A percentile compares a stretch with the other conserved stretches of the same genome.
Conservation (phyloP, 1,140 invertebrate species). For the Cydia fagiglandana region DNA sequence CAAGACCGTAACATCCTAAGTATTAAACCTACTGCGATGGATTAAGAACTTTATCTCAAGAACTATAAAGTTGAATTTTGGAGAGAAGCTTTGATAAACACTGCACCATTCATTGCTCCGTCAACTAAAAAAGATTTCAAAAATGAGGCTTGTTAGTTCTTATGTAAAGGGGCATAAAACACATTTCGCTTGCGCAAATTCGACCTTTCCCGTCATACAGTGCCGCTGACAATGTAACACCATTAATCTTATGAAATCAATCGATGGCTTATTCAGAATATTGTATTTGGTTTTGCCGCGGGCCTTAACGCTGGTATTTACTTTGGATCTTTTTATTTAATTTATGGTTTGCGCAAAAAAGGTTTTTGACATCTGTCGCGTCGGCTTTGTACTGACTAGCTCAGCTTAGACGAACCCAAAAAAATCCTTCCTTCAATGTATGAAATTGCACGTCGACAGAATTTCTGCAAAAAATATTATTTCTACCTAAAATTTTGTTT, state of each 20-base stretch:
- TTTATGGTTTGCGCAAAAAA: conserved; percentile 63
- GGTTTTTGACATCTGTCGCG: conserved; percentile 66
- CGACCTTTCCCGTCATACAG: conserved; percentile 66
- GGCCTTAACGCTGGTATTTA: conserved; percentile 71
- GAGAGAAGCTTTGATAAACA: conserved; percentile 33
- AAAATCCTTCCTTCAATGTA: not conserved
- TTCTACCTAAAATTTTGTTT: not conserved
- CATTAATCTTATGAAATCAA: conserved; percentile 79
- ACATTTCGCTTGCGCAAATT: conserved; percentile 62
- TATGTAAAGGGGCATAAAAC: conserved; percentile 58
- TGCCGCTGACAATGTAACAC: conserved; percentile 75
- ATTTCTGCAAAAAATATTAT: too few species aligned
- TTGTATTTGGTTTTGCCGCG: conserved; percentile 75
- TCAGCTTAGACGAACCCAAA: not conserved
- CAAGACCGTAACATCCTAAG: conserved; percentile 45
- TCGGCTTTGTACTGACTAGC: conserved; percentile 29
- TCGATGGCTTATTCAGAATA: conserved; percentile 79
- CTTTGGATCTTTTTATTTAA: conserved; percentile 74
- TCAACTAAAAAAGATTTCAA: conserved; percentile 66
- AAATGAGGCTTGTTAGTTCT: conserved; percentile 64
- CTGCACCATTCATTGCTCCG: conserved; percentile 58
- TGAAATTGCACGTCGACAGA: not conserved
- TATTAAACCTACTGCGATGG: conserved; percentile 2
- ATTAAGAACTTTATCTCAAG: conserved; percentile 42
- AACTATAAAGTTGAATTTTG: conserved; percentile 35